Conservation (phyloP, 2,797 vertebrate species). For the Hoplostethus atlanticus region DNA sequence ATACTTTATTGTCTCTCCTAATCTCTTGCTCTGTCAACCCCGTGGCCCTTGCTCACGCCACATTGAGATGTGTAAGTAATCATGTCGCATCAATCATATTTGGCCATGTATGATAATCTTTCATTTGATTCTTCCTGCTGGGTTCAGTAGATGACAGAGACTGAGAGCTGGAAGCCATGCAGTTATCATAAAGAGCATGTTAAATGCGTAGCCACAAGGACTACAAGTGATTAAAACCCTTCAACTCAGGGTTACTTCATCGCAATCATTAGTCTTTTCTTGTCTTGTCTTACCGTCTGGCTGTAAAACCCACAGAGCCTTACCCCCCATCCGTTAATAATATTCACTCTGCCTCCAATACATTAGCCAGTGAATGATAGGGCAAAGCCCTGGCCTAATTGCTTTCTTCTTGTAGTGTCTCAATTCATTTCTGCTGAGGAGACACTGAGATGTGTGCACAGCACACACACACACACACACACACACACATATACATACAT, state of each 20-base stretch:
- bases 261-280: constrained; percentile 79
- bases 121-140: constrained; percentile 68
- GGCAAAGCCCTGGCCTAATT: constrained; percentile 87
- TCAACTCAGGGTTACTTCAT: constrained; percentile 80
- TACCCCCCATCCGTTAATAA: constrained; percentile 75
- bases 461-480: constrained; percentile 27
- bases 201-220: constrained; percentile 75
- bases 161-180: constrained; percentile 60
- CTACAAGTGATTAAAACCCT: constrained; percentile 83
- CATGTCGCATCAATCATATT: constrained; percentile 62
- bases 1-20: constrained; percentile 34
- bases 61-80: constrained; percentile 64
- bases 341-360: constrained; percentile 87
- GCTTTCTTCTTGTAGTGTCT: constrained; percentile 85
- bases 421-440: constrained; percentile 85
- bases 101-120: constrained; percentile 70
- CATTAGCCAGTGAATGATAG: constrained; percentile 87
- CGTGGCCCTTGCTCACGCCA: constrained; percentile 40
- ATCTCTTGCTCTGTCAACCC: constrained; percentile 37
- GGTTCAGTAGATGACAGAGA: constrained; percentile 48
- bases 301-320: constrained; percentile 74
- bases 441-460: constrained; percentile 73
- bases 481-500: constrained; percentile 15
- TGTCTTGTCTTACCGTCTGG: constrained; percentile 69
- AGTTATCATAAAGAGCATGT: constrained; percentile 78